A percentile compares a stretch with the other conserved stretches of the same genome.
Conservation (phyloP, 2,888 invertebrate species). For the Ethmia dodecea region DNA sequence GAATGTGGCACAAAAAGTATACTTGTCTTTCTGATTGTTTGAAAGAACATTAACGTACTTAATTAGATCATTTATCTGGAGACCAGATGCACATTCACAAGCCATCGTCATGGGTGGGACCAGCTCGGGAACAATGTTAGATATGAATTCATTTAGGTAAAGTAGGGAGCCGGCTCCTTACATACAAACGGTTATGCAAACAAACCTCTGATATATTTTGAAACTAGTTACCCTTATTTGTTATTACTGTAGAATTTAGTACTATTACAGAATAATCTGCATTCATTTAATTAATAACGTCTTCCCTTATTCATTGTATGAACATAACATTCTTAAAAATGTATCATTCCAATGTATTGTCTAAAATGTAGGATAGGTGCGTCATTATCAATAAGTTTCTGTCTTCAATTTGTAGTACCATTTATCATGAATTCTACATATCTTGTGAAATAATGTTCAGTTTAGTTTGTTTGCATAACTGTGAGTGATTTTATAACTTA, state of each 20-base stretch:
- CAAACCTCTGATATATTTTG: conserved; percentile 29
- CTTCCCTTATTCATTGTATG: conserved; percentile 32
- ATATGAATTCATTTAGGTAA: conserved; percentile 68
- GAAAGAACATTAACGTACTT: not conserved
- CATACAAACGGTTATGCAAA: conserved; percentile 55
- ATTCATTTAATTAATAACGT: too few relatives aligned
- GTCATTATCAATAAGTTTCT: conserved; percentile 55
- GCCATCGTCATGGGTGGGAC: conserved; percentile 78
- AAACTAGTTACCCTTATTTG: conserved; percentile 23
- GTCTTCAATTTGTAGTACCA: conserved; percentile 18
- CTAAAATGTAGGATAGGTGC: conserved; percentile 72
- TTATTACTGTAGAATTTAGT: conserved; percentile 9
- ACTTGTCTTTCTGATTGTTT: conserved; percentile 30
- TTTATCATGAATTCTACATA: conserved; percentile 13
- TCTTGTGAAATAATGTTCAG: conserved; percentile 10
- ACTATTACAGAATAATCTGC: too few relatives aligned
- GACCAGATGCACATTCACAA: conserved; percentile 54
- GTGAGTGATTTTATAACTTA: conserved; percentile 45
- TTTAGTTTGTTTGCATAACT: conserved; percentile 64
- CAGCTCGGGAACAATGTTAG: conserved; percentile 76
- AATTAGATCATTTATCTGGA: conserved; percentile 10
- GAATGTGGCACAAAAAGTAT: conserved; percentile 37
- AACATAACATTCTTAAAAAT: conserved; percentile 72
- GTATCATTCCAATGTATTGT: conserved; percentile 75
- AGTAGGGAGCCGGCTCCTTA: conserved; percentile 53